Conservation (phyloP, 2,888 invertebrate genomes). For the Lottia scabra region DNA sequence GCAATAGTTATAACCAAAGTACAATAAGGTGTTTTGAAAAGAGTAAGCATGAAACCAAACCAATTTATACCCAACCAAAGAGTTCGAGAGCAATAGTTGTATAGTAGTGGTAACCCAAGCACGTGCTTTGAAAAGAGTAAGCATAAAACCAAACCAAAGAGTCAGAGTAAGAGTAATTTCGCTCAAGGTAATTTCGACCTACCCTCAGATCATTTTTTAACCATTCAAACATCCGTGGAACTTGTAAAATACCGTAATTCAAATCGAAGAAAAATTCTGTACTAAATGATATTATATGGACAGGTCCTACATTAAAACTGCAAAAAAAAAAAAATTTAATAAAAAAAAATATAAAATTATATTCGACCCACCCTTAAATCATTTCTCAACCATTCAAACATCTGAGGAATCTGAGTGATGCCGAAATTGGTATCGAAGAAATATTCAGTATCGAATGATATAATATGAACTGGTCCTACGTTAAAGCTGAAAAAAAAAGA, state of each 20-base stretch:
- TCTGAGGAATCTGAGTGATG: conserved; percentile 74
- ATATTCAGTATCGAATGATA: conserved; percentile 90
- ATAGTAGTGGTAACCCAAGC: no score
- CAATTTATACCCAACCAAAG: no score
- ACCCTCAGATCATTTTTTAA: conserved; percentile 82
- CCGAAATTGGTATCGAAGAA: conserved; percentile 94
- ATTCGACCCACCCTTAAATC: conserved; percentile 76
- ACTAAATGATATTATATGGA: conserved; percentile 84
- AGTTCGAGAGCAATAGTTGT: no score
- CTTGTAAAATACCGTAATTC: conserved; percentile 84
- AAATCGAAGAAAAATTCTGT: conserved; percentile 94
- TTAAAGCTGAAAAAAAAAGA: conserved; percentile 69
- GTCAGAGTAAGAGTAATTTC: no score
- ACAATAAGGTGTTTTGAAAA: no score
- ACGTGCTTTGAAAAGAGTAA: no score
- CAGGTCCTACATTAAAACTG: conserved; percentile 69
- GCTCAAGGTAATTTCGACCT: conserved; percentile 11
- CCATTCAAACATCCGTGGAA: conserved; percentile 77
- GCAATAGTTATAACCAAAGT: no score
- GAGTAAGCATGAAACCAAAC: no score
- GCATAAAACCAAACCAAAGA: no score
- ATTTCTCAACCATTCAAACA: conserved; percentile 83
- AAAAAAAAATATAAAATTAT: no score
- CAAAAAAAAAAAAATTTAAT: conserved; percentile 54
- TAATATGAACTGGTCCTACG: conserved; percentile 74